Evolutionary conservation across 2,888 invertebrate species (phyloP).

Genomic region (Macropis europaea): DNA sequence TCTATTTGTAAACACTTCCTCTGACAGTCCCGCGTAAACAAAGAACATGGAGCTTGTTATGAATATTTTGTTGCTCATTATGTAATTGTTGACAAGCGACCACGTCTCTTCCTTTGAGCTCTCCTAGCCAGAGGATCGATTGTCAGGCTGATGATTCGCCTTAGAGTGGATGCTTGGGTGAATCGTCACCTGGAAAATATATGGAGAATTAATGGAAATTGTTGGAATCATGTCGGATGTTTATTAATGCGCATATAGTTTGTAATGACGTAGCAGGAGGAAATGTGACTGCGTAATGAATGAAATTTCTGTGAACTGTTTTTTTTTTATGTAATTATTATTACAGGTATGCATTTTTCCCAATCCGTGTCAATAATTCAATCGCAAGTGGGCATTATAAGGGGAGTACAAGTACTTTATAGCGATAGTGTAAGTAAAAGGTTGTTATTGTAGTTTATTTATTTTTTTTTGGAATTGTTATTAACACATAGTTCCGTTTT

Average conservation of each 20-base stretch:
- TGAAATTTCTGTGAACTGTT: neutral
- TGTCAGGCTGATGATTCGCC: slow-evolving; percentile 3
- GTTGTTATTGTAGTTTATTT: neutral
- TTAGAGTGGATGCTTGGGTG: neutral
- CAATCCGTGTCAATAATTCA: slow-evolving; percentile 98
- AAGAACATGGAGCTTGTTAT: slow-evolving; percentile 59
- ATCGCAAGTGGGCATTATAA: slow-evolving; percentile 96
- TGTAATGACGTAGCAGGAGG: neutral
- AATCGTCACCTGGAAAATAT: neutral
- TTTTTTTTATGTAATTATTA: neutral
- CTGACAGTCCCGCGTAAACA: slow-evolving; percentile 75
- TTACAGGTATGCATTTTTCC: slow-evolving; percentile 98
- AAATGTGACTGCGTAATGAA: neutral
- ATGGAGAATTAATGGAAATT: neutral
- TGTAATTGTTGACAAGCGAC: slow-evolving; percentile 68
- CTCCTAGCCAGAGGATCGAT: neutral
- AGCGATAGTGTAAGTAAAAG: slow-evolving; percentile 91
- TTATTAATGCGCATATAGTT: neutral
- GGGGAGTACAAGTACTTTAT: slow-evolving; percentile 97
- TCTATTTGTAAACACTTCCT: slow-evolving; percentile 66
- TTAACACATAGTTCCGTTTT: slow-evolving; percentile 7
- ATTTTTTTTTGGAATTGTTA: neutral
- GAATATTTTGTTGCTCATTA: slow-evolving; percentile 63
- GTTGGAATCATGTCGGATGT: neutral
- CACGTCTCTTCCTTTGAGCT: neutral